phyloP scores from a whole-genome alignment of 1,140 invertebrate species.

The Penaeus chinensis region DNA sequence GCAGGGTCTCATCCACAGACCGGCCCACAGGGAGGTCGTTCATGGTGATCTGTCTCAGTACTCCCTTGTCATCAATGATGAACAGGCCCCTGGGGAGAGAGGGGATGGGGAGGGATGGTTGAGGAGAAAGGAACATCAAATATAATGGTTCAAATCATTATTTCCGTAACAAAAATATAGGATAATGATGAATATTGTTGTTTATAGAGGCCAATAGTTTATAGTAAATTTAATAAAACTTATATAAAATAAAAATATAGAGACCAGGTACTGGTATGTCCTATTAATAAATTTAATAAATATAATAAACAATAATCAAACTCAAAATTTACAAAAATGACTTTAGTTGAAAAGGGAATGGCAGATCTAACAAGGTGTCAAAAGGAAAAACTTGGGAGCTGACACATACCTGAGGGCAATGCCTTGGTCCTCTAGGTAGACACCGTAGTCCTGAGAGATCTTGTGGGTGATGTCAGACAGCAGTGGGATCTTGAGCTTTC shows the following conservation, averaged over 20 bases:
- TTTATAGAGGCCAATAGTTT: no score
- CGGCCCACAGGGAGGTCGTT: slow-evolving; percentile 80
- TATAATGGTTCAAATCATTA: no score
- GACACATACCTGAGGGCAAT: slow-evolving; percentile 76
- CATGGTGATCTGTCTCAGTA: slow-evolving; percentile 78
- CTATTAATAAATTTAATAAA: no score
- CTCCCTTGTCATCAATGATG: slow-evolving; percentile 77
- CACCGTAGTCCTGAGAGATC: slow-evolving; percentile 78
- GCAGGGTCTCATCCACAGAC: slow-evolving; percentile 90
- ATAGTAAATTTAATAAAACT: no score
- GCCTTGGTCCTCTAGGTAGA: slow-evolving; percentile 89
- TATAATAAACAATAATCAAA: no score
- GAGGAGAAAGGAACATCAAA: no score
- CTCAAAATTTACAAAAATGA: no score
- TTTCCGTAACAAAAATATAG: no score
- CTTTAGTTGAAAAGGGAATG: not conserved
- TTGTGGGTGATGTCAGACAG: slow-evolving; percentile 91
- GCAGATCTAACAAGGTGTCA: no score
- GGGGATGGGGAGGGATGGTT: slow-evolving; percentile 65
- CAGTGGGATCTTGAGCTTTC: slow-evolving; percentile 88
- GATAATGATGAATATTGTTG: no score
- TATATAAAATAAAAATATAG: not conserved
- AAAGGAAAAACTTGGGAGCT: not conserved
- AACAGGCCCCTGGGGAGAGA: slow-evolving; percentile 74
- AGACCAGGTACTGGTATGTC: no score